These are phyloP conservation scores for Lepilemur ruficaudatus DNA, from an alignment of 2,797 vertebrate species.

Conservation along the genomic window DNA sequence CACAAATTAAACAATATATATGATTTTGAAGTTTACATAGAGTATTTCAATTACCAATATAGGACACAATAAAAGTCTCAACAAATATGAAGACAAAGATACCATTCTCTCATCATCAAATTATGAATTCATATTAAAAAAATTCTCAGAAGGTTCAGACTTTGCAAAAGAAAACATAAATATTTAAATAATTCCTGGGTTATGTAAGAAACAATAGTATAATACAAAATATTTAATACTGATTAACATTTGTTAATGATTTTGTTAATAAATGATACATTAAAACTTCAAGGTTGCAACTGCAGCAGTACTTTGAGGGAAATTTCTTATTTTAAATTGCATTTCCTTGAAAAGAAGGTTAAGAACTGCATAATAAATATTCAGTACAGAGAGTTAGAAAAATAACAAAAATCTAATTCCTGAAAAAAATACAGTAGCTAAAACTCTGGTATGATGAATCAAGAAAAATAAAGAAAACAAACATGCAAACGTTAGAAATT, in stretches of 20 bases:
- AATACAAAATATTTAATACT: not conserved
- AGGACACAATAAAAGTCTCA: not conserved
- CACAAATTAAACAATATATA: not conserved
- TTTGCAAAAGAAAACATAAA: not conserved
- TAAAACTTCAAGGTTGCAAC: not conserved
- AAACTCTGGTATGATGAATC: not conserved
- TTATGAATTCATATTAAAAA: not conserved
- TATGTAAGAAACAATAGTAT: not conserved
- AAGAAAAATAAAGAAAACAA: not conserved
- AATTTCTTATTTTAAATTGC: not conserved
- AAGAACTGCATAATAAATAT: not conserved
- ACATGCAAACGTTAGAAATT: not conserved
- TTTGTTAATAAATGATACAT: not conserved
- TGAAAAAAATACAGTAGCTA: not conserved
- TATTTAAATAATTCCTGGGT: not conserved
- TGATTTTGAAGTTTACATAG: not conserved
- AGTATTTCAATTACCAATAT: not conserved
- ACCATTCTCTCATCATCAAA: too few relatives aligned
- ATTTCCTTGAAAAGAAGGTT: not conserved
- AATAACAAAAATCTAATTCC: not conserved
- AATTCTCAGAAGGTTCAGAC: not conserved
- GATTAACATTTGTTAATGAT: not conserved
- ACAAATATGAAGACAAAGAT: not conserved
- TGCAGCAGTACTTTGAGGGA: not conserved
- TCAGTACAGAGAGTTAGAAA: not conserved